Evolutionary conservation across 2,888 invertebrate genomes (phyloP), one percentile per base, ranked within the genome.

Genomic region (Ochropacha duplaris): DNA sequence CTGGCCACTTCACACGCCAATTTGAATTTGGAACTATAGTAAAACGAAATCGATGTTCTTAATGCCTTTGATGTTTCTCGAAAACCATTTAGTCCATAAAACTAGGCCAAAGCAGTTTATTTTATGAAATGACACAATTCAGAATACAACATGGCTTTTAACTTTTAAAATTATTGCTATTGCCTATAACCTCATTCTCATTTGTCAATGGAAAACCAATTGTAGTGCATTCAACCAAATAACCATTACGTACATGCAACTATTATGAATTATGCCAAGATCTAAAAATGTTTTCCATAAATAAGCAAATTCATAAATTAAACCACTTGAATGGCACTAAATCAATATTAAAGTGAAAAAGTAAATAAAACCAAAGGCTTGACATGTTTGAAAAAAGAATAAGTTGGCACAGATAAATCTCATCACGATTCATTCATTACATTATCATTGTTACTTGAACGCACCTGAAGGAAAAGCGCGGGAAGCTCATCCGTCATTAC

Each of bases 381-480:
- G 28, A 44, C 22, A 54, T 51, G 28, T 51, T 51, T 54, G 52
- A 57, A 54, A 44, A 54, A 58, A 55, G 36, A 57, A 31, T 31
- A n/a, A 5, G 39, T 39, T 9, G 44, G 3, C 19, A 44, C 44
- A 44, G 44, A 44, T 68, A 68, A 63, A 69, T 64, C 59, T 58
- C 60, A 71, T 66, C 58, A 49, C 71, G 66, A 73, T 71, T 80
- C 81, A 83, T 83, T 75, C 77, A 74, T 74, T 76, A 72, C 72
- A 72, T 83, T 83, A 79, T 85, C 77, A 80, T 75, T 73, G 78
- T 79, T 82, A 87, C 81, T 80, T 83, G 86, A 87, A 90, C 90
- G 88, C 89, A 90, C 91, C 90, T 90, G 88, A 84, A 84, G 79
- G 72, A 72, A 85, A 86, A 84, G 80, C 83, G 89, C 86, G 89